Percentiles rank a stretch among this genome's conserved stretches.
Conservation (phyloP, 2,888 invertebrate genomes). For the Andricus curvator region DNA sequence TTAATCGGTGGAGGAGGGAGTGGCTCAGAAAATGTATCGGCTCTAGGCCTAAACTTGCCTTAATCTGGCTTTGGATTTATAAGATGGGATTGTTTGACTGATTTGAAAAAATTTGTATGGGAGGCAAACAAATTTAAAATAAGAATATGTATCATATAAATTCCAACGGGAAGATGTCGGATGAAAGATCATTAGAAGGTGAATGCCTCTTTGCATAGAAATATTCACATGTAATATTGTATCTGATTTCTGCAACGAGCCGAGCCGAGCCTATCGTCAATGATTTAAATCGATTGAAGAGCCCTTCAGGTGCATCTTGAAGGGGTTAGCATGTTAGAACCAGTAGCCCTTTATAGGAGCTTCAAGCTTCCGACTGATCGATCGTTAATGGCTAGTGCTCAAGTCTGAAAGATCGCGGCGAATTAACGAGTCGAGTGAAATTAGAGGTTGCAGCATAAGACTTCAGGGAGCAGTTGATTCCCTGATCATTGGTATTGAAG, state of each 20-base stretch:
- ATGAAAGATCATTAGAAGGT: neutral
- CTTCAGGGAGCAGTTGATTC: conserved; percentile 54
- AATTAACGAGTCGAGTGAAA: conserved; percentile 48
- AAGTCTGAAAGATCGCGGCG: neutral
- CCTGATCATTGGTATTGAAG: neutral
- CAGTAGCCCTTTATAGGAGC: neutral
- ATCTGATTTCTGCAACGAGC: neutral
- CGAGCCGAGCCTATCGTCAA: neutral
- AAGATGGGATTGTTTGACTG: no score
- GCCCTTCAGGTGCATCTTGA: neutral
- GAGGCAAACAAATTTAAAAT: neutral
- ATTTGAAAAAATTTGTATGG: no score
- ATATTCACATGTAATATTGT: neutral
- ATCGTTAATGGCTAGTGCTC: neutral
- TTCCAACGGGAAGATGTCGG: neutral
- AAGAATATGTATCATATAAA: neutral
- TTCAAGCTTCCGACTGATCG: conserved; percentile 2
- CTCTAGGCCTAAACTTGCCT: no score
- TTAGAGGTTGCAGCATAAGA: conserved; percentile 54
- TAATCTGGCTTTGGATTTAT: no score
- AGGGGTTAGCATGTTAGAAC: neutral
- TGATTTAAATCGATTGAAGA: neutral
- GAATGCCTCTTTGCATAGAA: neutral
- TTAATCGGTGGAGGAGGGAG: no score
- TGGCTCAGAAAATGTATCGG: no score